phyloP scores from a whole-genome alignment of 1,140 invertebrate species.

The Pseudachorutes palmiensis region DNA sequence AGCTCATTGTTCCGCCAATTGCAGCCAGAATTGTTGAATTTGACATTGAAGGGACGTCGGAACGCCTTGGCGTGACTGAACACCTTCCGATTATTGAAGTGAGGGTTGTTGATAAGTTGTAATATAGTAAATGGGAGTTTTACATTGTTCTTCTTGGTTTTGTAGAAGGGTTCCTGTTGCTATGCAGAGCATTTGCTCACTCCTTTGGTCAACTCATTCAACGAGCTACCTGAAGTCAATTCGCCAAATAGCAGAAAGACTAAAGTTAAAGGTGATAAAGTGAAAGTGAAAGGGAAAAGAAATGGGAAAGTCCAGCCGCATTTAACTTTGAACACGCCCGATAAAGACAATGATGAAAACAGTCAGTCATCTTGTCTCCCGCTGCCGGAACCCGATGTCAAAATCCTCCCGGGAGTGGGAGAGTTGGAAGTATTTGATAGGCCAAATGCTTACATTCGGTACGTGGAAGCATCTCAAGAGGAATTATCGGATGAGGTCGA shows the following conservation, averaged over 20 bases:
- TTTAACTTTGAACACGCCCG: background rate
- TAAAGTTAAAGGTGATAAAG: background rate
- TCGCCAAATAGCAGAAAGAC: background rate
- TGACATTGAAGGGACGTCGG: constrained; percentile 21
- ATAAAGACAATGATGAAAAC: background rate
- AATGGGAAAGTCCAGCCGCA: constrained; percentile 14
- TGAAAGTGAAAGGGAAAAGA: constrained; percentile 7
- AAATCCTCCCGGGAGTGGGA: constrained; percentile 66
- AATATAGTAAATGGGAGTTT: background rate
- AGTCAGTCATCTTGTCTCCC: background rate
- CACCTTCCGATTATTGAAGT: constrained; percentile 8
- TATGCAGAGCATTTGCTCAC: background rate
- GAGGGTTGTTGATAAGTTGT: constrained; percentile 9
- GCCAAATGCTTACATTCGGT: constrained; percentile 69
- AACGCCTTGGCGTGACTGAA: constrained; percentile 20
- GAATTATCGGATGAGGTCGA: constrained; percentile 85
- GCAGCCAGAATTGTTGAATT: constrained; percentile 29
- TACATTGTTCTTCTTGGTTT: background rate
- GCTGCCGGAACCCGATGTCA: constrained; percentile 69
- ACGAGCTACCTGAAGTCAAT: background rate
- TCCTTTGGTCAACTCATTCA: background rate
- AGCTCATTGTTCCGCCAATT: background rate
- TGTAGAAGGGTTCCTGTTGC: background rate
- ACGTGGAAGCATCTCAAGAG: constrained; percentile 89
- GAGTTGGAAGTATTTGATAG: constrained; percentile 68